Base-by-base conservation (phyloP, 2,113 vertebrate species). In the Sander lucioperca region DNA sequence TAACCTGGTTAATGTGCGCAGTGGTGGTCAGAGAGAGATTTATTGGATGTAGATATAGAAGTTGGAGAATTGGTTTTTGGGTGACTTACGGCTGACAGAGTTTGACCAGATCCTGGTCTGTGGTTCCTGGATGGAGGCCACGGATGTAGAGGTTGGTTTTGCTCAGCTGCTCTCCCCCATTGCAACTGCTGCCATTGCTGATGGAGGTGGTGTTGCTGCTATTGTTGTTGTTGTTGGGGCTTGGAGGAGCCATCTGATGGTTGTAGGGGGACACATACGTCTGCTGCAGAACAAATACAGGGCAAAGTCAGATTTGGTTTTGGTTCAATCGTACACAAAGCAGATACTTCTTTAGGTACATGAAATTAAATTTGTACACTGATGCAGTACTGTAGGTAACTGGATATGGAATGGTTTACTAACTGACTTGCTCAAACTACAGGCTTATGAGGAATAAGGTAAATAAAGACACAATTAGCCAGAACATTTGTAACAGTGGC, bases 131-230 rank as follows among this genome's bases (percentile, higher is more conserved):
- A 68, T 97, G 97, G 85, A 98, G 92, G 80, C 97, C 97, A 47
- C 97, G 96, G 90, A 98, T 98, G 89, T 98, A 98, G 59, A 98
- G 94, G 93, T 98, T 98, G 87, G 97, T 98, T 93, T 98, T 98
- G 93, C 97, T 98, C 89, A 98, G 95, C 89, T 97, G 97, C 85
- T 97, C 97, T 10, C 90, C 93, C 10, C 90, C 95, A 9, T 77
- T 87, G 79, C 93, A 94, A 74, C 94, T 90, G 77, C 89, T 93
- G 77, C 91, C 94, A 81, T 86, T 95, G 86, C 85, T 93, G 80
- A 83, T 88, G 91, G 48, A 82, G 76, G 9, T 85, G 64, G 75
- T 68, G 79, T 56, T 86, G 89, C 33, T 92, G 91, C n/a, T 87
- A 53, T 53, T 92, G 89, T 56, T 87, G 83, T 68, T 94, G 86